phyloP scores from a whole-genome alignment of 2,888 invertebrate species.

The Heliconius hortense region DNA sequence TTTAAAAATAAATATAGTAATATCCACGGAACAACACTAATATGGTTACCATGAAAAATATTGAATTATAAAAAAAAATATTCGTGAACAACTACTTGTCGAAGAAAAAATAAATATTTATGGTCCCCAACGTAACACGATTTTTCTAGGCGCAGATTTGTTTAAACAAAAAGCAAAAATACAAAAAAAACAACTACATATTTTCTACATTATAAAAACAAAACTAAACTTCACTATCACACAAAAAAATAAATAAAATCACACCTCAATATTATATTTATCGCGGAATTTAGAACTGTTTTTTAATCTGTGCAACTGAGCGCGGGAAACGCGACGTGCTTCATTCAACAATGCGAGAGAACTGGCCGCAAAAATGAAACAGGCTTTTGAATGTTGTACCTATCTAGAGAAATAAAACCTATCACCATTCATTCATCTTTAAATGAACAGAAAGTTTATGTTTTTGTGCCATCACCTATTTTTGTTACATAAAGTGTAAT shows the following conservation, averaged over 20 bases:
- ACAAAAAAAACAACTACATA: background rate
- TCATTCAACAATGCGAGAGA: constrained; percentile 55
- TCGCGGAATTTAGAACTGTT: constrained; percentile 58
- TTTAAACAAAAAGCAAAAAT: background rate
- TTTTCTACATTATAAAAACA: background rate
- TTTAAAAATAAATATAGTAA: too few species aligned
- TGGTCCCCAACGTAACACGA: background rate
- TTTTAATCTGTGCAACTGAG: constrained; percentile 54
- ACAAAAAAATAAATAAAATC: constrained; percentile 17
- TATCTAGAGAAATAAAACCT: constrained; percentile 11
- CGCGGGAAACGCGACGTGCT: constrained; percentile 65
- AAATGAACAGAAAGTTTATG: constrained; percentile 1
- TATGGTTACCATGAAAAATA: too few species aligned
- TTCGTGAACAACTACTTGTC: background rate
- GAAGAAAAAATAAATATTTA: constrained; percentile 9
- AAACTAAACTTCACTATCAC: constrained; percentile 18
- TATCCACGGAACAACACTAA: too few species aligned
- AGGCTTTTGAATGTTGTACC: constrained; percentile 39
- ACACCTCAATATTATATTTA: constrained; percentile 46
- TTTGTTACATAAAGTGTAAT: background rate
- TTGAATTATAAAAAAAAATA: background rate
- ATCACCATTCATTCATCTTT: constrained; percentile 13
- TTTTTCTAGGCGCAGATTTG: constrained; percentile 8
- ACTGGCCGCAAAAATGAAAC: constrained; percentile 53
- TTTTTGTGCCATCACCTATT: background rate